Base-by-base conservation (phyloP, 2,113 vertebrate species). In the Ageneiosus marmoratus region DNA sequence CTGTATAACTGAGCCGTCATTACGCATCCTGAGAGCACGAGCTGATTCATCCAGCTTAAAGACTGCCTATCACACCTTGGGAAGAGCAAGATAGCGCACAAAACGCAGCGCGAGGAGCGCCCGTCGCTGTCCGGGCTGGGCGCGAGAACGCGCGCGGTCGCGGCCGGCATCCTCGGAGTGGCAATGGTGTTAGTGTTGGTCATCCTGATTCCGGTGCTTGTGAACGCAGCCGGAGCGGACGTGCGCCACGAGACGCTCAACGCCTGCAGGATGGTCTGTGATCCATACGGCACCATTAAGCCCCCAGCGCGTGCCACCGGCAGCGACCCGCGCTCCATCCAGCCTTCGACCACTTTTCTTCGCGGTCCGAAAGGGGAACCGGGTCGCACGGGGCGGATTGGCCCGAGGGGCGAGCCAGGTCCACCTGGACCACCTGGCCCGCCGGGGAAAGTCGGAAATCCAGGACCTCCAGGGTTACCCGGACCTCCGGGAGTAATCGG, bases 251-350 rank as follows among this genome's bases (percentile, higher is more conserved):
- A 99, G 94, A 97, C 98, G 97, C 95, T 99, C 88, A 97, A 96
- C 81, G 97, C 94, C 89, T 99, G 98, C 93, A 95, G 97, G 89
- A 99, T 98, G 97, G 96, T 99, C 86, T 99, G 98, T 90, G 98
- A 99, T 91, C 95, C 97, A 55, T 96, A 97, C 87, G 96, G 95
- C 85, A 95, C 96, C 86, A 95, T 94, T 20, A 80, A 69, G 32
- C n/a, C 27, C 0, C 79, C 79, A 12, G 29, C 79, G 55, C 79
- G 79, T 29, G 79, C 79, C 32, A 80, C 79, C 79, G 79, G 63
- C 2, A 67, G 8, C 63, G 79, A 80, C 62, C 20, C 79, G 50
- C 95, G 96, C 56, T 94, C 97, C 86, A 94, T 96, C 86, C 97
- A 98, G 93, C 96, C 97, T 41, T 93, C 98, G 67, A 97, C 97